These are phyloP conservation scores for Hofmannophila pseudospretella DNA, from an alignment of 2,888 invertebrate species.

Conservation along the genomic window DNA sequence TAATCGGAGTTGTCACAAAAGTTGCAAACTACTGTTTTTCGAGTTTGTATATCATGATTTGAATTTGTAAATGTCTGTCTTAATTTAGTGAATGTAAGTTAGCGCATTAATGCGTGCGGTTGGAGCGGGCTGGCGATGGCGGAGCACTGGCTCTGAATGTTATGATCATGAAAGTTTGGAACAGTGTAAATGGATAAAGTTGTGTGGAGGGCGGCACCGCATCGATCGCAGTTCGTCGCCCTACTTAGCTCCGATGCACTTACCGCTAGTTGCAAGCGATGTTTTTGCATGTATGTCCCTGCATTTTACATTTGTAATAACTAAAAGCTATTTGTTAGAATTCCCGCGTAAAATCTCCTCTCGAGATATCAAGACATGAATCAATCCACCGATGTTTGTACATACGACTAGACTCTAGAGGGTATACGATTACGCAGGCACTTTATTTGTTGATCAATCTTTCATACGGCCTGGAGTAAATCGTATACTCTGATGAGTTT, in stretches of 20 bases:
- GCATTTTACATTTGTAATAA: slow-evolving; percentile 8
- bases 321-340: not conserved
- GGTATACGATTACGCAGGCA: no score
- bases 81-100: not conserved
- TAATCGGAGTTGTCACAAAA: not conserved
- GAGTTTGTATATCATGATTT: not conserved
- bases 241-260: slow-evolving; percentile 73
- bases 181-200: slow-evolving; percentile 72
- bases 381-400: no score
- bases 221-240: slow-evolving; percentile 77
- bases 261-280: slow-evolving; percentile 50
- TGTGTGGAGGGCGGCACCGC: slow-evolving; percentile 62
- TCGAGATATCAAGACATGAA: no score
- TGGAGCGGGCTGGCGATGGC: slow-evolving; percentile 11
- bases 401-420: no score
- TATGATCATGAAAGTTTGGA: slow-evolving; percentile 68
- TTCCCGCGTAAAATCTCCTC: no score
- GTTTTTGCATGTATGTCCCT: slow-evolving; percentile 25
- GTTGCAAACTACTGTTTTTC: not conserved
- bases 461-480: not conserved
- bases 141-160: slow-evolving; percentile 33
- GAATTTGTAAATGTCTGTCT: not conserved
- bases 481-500: slow-evolving; percentile 5
- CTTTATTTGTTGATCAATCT: slow-evolving; percentile 3
- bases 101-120: slow-evolving; percentile 10